Conservation (phyloP, 2,888 invertebrate species). For the Idaea dimidiata region DNA sequence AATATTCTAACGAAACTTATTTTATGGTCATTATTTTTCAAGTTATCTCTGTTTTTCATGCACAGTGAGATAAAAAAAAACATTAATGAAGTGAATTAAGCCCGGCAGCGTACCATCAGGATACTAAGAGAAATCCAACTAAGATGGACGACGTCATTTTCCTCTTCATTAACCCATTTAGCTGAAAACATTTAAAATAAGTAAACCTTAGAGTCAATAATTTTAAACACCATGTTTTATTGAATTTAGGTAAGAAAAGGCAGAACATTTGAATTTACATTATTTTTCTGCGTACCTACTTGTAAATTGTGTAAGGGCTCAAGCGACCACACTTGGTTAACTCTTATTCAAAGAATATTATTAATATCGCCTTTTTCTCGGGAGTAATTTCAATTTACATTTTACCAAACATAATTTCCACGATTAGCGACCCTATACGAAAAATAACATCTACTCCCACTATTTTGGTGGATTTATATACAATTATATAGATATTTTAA, state of each 20-base stretch:
- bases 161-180: constrained; percentile 75
- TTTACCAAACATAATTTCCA: too few species aligned
- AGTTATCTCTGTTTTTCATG: constrained; percentile 47
- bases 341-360: too few species aligned
- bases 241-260: constrained; percentile 1
- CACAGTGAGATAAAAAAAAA: constrained; percentile 48
- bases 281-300: too few species aligned
- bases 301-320: too few species aligned
- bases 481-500: too few species aligned
- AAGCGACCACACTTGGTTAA: too few species aligned
- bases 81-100: constrained; percentile 71
- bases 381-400: too few species aligned
- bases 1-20: constrained; percentile 34
- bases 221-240: constrained; percentile 22
- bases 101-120: constrained; percentile 47
- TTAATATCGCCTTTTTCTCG: too few species aligned
- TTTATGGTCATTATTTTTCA: constrained; percentile 38
- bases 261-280: too few species aligned
- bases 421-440: too few species aligned
- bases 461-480: too few species aligned
- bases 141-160: constrained; percentile 75
- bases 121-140: constrained; percentile 68
- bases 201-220: constrained; percentile 52
- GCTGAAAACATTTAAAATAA: constrained; percentile 60
- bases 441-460: too few species aligned